Evolutionary conservation across 2,797 vertebrate genomes (phyloP).

Genomic region (Mionectes olivaceus): DNA sequence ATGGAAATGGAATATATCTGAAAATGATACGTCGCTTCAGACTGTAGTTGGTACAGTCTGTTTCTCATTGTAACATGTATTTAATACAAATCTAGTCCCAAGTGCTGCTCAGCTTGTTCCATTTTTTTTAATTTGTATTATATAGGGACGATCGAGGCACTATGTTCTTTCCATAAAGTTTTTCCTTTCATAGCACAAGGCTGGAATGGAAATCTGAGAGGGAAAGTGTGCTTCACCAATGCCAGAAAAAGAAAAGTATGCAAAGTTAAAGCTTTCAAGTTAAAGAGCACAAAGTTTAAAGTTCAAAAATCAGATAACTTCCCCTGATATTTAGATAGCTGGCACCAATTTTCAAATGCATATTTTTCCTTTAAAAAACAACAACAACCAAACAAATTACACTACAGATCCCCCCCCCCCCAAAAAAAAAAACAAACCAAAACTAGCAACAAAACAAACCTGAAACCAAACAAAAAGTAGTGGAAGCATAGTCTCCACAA

Average conservation of each 20-base stretch:
- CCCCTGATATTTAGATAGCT: background rate
- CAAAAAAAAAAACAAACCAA: too few relatives aligned
- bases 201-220: slow-evolving; percentile 9
- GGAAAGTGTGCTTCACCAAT: background rate
- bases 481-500: background rate
- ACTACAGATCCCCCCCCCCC: too few relatives aligned
- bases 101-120: background rate
- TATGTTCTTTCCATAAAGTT: slow-evolving; percentile 42
- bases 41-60: background rate
- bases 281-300: background rate
- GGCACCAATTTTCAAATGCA: background rate
- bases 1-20: background rate
- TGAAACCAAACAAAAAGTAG: background rate
- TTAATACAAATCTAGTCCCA: slow-evolving; percentile 15
- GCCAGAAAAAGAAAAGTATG: slow-evolving; percentile 3
- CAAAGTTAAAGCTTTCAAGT: slow-evolving; percentile 10
- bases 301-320: background rate
- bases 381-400: background rate
- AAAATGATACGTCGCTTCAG: background rate
- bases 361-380: background rate
- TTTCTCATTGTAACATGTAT: background rate
- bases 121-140: background rate
- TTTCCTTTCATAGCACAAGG: slow-evolving; percentile 1
- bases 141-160: background rate
- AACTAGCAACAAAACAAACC: background rate